Evolutionary conservation across 2,888 invertebrate genomes (phyloP).

Genomic region (Campoplex capitator): DNA sequence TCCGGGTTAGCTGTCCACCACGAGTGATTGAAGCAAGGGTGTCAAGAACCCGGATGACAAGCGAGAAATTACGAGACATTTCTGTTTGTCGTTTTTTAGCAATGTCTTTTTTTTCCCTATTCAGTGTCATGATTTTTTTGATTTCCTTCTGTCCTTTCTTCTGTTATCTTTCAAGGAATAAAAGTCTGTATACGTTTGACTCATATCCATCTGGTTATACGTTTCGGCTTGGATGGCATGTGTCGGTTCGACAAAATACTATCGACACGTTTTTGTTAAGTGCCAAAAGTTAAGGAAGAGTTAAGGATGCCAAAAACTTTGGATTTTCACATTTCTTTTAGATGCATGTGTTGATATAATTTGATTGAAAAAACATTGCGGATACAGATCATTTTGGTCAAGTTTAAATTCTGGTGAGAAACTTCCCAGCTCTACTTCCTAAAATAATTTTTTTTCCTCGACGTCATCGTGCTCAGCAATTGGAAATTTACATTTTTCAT

Average conservation of each 20-base stretch:
- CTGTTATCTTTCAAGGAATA: not conserved
- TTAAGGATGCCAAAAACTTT: too few relatives aligned
- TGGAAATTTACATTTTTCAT: not conserved
- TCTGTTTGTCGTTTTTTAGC: conserved; percentile 18
- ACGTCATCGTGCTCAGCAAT: too few relatives aligned
- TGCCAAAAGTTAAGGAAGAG: not conserved
- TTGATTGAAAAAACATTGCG: too few relatives aligned
- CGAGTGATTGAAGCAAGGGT: conserved; percentile 31
- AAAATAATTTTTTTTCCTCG: not conserved
- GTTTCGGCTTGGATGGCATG: too few relatives aligned
- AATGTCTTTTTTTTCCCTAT: not conserved
- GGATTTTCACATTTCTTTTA: too few relatives aligned
- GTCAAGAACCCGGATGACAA: conserved; percentile 18
- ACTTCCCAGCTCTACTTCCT: not conserved
- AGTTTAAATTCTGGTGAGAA: not conserved
- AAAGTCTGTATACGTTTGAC: not conserved
- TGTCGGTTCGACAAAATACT: too few relatives aligned
- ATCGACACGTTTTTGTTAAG: too few relatives aligned
- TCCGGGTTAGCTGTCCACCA: conserved; percentile 20
- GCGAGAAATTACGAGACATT: conserved; percentile 36
- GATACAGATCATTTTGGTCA: not conserved
- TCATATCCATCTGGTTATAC: too few relatives aligned
- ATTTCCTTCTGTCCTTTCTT: not conserved
- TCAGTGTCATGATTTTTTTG: not conserved
- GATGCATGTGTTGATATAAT: too few relatives aligned